Conservation (phyloP, 2,113 vertebrate genomes). For the Parotia lawesii region DNA sequence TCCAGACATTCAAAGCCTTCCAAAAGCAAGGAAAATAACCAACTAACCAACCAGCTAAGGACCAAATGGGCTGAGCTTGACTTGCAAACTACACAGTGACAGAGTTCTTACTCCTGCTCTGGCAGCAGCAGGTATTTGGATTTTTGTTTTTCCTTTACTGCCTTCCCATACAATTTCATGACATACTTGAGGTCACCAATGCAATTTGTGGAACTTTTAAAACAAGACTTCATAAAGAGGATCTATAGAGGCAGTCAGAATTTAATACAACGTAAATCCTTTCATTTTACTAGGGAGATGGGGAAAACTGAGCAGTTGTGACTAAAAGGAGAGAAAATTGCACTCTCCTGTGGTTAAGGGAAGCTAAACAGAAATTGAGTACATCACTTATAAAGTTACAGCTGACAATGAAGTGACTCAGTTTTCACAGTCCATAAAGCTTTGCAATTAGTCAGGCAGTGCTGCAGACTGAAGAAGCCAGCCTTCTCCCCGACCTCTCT, state of each 20-base stretch:
- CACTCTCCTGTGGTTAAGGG: background rate
- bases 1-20: background rate
- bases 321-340: background rate
- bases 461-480: background rate
- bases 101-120: background rate
- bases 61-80: background rate
- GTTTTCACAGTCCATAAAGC: constrained; percentile 6
- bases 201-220: background rate
- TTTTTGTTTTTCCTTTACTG: background rate
- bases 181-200: background rate
- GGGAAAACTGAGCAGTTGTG: background rate
- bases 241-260: background rate
- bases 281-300: background rate
- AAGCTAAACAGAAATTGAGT: background rate
- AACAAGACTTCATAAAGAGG: background rate
- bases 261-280: background rate
- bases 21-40: background rate
- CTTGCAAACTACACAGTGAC: background rate
- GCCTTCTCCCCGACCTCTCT: background rate
- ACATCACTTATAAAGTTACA: background rate
- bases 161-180: background rate
- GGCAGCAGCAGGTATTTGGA: background rate
- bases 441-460: background rate
- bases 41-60: background rate
- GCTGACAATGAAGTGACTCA: constrained; percentile 3